Conservation (phyloP, 2,888 invertebrate species). For the Tetanocera ferruginea region DNA sequence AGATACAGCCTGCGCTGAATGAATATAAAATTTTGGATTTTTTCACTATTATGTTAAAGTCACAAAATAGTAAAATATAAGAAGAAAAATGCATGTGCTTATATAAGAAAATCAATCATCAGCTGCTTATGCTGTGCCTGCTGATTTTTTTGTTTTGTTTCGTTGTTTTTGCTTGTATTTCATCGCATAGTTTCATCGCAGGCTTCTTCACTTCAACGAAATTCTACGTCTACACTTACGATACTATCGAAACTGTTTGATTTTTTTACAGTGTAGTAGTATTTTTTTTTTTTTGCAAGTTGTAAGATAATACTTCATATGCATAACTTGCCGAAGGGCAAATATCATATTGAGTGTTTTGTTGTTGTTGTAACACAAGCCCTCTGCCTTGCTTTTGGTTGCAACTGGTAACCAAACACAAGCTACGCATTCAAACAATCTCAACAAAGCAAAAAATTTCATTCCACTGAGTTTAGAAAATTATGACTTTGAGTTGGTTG, state of each 20-base stretch:
- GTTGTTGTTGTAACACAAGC: not conserved
- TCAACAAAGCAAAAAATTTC: not conserved
- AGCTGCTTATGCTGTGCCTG: too few species aligned
- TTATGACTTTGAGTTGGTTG: conserved; percentile 11
- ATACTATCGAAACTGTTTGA: too few species aligned
- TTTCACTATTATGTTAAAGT: too few species aligned
- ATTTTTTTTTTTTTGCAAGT: not conserved
- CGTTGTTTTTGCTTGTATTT: too few species aligned
- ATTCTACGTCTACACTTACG: too few species aligned
- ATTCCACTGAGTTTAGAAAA: conserved; percentile 17
- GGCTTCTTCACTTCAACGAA: too few species aligned
- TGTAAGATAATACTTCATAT: conserved; percentile 1
- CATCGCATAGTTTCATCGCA: too few species aligned
- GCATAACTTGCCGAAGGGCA: conserved; percentile 9
- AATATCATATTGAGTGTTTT: conserved; percentile 8
- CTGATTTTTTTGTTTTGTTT: too few species aligned
- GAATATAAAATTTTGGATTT: not conserved
- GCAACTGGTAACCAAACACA: not conserved
- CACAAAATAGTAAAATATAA: too few species aligned
- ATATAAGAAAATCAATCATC: too few species aligned
- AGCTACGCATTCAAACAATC: not conserved
- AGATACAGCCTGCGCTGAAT: not conserved
- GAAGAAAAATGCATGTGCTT: too few species aligned
- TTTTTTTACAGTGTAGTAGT: not conserved
- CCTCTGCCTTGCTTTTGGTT: not conserved